Evolutionary conservation across 2,113 vertebrate genomes (phyloP).

Genomic region (Stegostoma tigrinum): DNA sequence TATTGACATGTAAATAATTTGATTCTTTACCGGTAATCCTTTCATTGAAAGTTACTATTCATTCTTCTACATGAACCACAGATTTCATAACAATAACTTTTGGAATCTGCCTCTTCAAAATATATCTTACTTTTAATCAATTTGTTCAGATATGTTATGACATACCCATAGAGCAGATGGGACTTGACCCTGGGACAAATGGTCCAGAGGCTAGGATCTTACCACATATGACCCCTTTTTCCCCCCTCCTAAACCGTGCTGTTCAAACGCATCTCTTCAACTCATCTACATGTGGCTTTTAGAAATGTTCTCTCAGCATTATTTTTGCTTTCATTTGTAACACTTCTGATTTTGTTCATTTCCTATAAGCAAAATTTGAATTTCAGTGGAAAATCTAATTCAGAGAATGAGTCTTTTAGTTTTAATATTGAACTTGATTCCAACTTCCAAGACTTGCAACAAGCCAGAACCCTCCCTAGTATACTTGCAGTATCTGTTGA

Average conservation of each 20-base stretch:
- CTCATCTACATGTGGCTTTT: not conserved
- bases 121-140: no score
- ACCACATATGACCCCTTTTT: no score
- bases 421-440: not conserved
- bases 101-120: not conserved
- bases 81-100: not conserved
- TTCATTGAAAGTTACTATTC: no score
- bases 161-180: no score
- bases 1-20: no score
- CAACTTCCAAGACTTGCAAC: no score
- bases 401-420: not conserved
- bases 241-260: not conserved
- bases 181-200: no score
- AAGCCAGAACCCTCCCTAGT: not conserved
- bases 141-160: no score
- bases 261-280: not conserved
- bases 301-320: not conserved
- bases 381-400: not conserved
- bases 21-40: no score
- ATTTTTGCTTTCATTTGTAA: not conserved
- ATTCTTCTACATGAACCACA: not conserved
- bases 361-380: not conserved
- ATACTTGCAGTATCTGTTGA: not conserved
- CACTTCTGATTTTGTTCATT: not conserved
- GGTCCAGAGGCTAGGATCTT: no score